A percentile compares a stretch with the other conserved stretches of the same genome.
Conservation (phyloP, 2,113 vertebrate genomes). For the Lasiurus borealis region DNA sequence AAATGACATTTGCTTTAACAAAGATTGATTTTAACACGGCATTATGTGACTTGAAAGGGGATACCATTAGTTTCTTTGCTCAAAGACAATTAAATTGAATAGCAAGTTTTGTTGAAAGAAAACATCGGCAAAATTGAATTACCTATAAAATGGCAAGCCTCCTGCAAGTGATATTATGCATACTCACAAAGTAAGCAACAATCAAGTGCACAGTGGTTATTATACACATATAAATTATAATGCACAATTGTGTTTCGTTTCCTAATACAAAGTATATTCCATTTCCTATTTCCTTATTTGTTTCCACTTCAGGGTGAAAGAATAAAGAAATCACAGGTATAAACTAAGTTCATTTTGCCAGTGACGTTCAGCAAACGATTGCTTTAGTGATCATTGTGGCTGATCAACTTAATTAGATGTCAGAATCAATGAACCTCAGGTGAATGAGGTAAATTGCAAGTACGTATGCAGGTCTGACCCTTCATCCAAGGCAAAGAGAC, state of each 20-base stretch:
- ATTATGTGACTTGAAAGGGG: conserved; percentile 37
- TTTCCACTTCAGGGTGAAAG: not conserved
- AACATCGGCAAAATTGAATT: conserved; percentile 1
- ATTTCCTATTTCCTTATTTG: conserved; percentile 30
- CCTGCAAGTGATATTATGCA: conserved; percentile 43
- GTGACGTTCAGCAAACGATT: not conserved
- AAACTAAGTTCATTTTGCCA: conserved; percentile 17
- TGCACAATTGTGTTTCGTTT: not conserved
- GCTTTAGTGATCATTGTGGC: not conserved
- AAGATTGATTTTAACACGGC: conserved; percentile 24
- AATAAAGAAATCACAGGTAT: conserved; percentile 23
- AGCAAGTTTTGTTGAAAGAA: not conserved
- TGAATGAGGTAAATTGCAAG: not conserved
- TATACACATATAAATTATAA: not conserved
- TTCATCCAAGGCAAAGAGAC: not conserved
- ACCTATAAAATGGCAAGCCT: not conserved
- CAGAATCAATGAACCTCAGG: not conserved
- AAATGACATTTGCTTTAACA: conserved; percentile 25
- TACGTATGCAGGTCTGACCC: not conserved
- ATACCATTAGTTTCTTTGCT: conserved; percentile 22
- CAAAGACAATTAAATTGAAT: conserved; percentile 35
- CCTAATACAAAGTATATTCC: conserved; percentile 1
- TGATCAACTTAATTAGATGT: conserved; percentile 55
- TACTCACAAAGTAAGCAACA: not conserved
- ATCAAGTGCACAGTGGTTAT: not conserved